Conservation (phyloP, 1,140 invertebrate species). For the Scaptomyza graminum region DNA sequence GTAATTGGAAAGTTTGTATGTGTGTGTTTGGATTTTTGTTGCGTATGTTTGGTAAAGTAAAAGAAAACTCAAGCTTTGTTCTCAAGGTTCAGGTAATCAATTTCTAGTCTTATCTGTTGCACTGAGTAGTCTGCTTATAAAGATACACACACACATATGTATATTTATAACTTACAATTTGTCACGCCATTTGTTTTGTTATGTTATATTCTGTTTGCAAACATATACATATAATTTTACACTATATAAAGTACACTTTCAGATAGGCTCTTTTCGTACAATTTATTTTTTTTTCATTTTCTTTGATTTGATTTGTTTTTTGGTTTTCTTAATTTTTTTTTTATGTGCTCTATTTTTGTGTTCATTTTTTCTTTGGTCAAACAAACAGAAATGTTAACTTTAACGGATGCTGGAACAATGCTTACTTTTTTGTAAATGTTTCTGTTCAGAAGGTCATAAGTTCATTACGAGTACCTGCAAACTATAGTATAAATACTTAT, state of each 20-base stretch:
- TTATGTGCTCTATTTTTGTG: slow-evolving; percentile 25
- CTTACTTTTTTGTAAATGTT: slow-evolving; percentile 18
- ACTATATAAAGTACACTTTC: slow-evolving; percentile 48
- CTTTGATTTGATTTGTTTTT: no score
- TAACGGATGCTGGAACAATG: slow-evolving; percentile 37
- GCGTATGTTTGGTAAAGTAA: slow-evolving; percentile 54
- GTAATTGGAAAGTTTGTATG: slow-evolving; percentile 6
- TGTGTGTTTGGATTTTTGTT: slow-evolving; percentile 16
- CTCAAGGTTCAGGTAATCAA: slow-evolving; percentile 81
- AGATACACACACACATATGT: slow-evolving; percentile 33
- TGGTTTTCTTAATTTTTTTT: slow-evolving; percentile 23
- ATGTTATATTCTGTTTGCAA: slow-evolving; percentile 5
- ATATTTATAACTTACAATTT: slow-evolving; percentile 37
- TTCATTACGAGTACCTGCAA: slow-evolving; percentile 53
- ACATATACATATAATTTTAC: slow-evolving; percentile 17
- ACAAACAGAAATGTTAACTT: slow-evolving; percentile 40
- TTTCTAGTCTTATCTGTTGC: slow-evolving; percentile 82
- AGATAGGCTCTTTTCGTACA: slow-evolving; percentile 28
- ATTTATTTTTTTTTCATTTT: neutral
- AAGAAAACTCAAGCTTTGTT: slow-evolving; percentile 79
- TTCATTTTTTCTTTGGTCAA: slow-evolving; percentile 36
- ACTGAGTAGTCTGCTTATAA: slow-evolving; percentile 77
- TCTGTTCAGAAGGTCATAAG: slow-evolving; percentile 28
- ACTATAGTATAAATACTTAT: slow-evolving; percentile 54
- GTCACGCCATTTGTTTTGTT: slow-evolving; percentile 24